Evolutionary conservation across 1,140 invertebrate genomes (phyloP).

Genomic region (Charaxes varanes): DNA sequence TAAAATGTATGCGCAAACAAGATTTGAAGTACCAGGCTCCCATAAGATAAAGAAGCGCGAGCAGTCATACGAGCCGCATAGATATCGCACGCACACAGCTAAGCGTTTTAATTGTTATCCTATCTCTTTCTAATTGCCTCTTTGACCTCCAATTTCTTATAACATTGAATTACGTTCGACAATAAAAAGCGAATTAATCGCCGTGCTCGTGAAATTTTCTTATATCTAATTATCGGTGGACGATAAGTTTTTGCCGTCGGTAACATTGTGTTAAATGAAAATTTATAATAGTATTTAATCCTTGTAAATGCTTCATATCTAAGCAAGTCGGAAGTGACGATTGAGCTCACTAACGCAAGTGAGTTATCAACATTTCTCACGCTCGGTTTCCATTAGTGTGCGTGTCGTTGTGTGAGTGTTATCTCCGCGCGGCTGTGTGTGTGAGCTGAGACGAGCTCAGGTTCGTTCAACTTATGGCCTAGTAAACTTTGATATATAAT

Average conservation of each 20-base stretch:
- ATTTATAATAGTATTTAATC: constrained; percentile 16
- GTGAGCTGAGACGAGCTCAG: constrained; percentile 60
- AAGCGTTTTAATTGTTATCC: constrained; percentile 39
- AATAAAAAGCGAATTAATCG: constrained; percentile 1
- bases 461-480: constrained; percentile 71
- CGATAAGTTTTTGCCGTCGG: neutral
- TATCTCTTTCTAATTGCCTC: constrained; percentile 40
- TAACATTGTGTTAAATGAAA: constrained; percentile 12
- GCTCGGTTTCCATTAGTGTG: constrained; percentile 53
- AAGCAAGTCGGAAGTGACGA: constrained; percentile 62
- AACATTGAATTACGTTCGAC: neutral
- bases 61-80: constrained; percentile 44
- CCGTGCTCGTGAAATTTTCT: neutral
- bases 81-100: constrained; percentile 50
- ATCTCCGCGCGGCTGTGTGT: constrained; percentile 43
- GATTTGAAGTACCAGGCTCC: constrained; percentile 61
- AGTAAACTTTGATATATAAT: constrained; percentile 62
- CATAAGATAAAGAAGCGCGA: constrained; percentile 44
- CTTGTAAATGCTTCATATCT: constrained; percentile 20
- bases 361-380: constrained; percentile 72
- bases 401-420: constrained; percentile 44
- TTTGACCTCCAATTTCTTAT: constrained; percentile 26
- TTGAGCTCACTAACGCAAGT: constrained; percentile 62
- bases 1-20: constrained; percentile 69
- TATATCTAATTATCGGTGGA: constrained; percentile 8